A percentile compares a stretch with the other conserved stretches of the same genome.
Conservation (phyloP, 1,140 invertebrate species). For the Cepaea nemoralis region DNA sequence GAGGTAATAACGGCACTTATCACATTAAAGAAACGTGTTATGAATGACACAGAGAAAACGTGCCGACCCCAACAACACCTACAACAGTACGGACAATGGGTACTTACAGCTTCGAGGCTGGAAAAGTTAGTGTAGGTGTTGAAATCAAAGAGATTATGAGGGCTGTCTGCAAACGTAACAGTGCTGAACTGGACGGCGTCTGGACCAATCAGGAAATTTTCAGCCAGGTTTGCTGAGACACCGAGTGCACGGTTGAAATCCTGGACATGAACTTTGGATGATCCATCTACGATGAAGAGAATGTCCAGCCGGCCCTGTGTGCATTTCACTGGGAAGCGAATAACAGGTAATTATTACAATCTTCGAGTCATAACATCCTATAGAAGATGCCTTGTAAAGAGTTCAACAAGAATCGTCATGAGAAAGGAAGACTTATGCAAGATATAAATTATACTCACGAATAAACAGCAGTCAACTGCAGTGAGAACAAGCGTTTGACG, state of each 20-base stretch:
- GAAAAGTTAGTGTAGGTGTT: background rate
- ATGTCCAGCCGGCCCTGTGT: conserved; percentile 40
- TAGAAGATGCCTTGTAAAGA: too few relatives aligned
- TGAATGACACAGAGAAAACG: too few relatives aligned
- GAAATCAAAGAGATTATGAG: background rate
- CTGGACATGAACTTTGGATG: conserved; percentile 44
- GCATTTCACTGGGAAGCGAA: background rate
- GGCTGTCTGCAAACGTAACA: conserved; percentile 40
- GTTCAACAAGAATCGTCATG: too few relatives aligned
- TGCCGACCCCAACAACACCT: background rate
- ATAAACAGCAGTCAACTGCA: too few relatives aligned
- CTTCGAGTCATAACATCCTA: too few relatives aligned
- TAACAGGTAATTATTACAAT: too few relatives aligned
- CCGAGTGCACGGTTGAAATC: conserved; percentile 49
- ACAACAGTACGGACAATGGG: background rate
- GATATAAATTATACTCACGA: too few relatives aligned
- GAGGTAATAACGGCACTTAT: too few relatives aligned
- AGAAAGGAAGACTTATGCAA: too few relatives aligned
- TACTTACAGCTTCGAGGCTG: background rate
- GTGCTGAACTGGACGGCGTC: conserved; percentile 49
- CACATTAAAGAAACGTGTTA: too few relatives aligned
- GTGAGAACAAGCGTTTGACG: too few relatives aligned
- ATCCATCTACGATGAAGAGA: conserved; percentile 56
- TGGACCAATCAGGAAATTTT: conserved; percentile 46
- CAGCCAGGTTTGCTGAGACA: conserved; percentile 48